phyloP scores from a whole-genome alignment of 2,888 invertebrate species.

The Macrophya alboannulata region DNA sequence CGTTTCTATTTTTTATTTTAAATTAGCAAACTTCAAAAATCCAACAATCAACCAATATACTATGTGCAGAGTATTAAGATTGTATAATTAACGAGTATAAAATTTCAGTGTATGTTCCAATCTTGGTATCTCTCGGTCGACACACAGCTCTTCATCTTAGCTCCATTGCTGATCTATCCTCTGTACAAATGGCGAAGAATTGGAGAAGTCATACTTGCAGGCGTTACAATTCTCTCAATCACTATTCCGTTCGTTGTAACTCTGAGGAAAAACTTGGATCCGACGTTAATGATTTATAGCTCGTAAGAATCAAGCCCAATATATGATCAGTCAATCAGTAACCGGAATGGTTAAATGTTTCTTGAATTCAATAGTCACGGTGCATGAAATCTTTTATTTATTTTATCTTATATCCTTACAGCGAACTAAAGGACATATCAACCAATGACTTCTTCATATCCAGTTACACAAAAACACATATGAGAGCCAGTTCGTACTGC shows the following conservation, averaged over 20 bases:
- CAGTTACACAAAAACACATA: slow-evolving; percentile 88
- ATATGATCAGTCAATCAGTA: slow-evolving; percentile 24
- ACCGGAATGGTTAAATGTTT: background rate
- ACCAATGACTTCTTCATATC: slow-evolving; percentile 85
- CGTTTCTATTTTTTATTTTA: background rate
- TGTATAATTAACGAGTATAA: slow-evolving; percentile 1
- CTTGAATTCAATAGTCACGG: background rate
- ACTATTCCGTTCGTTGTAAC: slow-evolving; percentile 84
- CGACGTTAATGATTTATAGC: slow-evolving; percentile 86
- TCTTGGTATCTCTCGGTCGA: slow-evolving; percentile 87
- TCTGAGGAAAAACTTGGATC: slow-evolving; percentile 84
- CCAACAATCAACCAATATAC: background rate
- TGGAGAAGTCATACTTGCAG: slow-evolving; percentile 82
- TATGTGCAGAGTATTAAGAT: slow-evolving; percentile 12
- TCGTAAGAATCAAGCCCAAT: slow-evolving; percentile 82
- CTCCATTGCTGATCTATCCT: slow-evolving; percentile 86
- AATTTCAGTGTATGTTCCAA: slow-evolving; percentile 87
- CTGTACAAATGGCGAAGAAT: slow-evolving; percentile 85
- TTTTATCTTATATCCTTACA: slow-evolving; percentile 72
- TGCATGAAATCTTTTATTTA: background rate
- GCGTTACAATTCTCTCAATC: slow-evolving; percentile 81
- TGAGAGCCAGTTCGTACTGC: slow-evolving; percentile 87
- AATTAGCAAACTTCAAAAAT: slow-evolving; percentile 53
- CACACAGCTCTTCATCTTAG: slow-evolving; percentile 86
- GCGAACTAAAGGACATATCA: slow-evolving; percentile 85